Percentiles rank a stretch among this genome's conserved stretches.
phyloP scores from a whole-genome alignment of 2,888 invertebrate genomes.

The Ashinkailepas kermadecensis region DNA sequence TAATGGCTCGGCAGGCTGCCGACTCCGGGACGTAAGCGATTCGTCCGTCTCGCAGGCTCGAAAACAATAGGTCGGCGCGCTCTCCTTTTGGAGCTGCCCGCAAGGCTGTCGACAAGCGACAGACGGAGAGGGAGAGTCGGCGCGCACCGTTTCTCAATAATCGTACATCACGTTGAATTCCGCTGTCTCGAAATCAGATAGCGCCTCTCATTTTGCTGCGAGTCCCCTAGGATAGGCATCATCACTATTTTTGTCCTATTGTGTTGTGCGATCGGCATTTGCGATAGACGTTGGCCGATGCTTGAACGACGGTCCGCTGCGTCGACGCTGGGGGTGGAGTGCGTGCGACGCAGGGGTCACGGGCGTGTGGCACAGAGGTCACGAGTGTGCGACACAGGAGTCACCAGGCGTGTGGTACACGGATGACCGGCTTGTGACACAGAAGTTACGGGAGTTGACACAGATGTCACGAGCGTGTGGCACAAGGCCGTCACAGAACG shows the following conservation, averaged over 20 bases:
- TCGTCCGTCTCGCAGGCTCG: neutral
- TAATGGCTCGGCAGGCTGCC: neutral
- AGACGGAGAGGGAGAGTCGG: neutral
- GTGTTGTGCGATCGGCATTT: conserved; percentile 5
- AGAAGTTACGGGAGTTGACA: no score
- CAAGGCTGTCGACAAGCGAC: neutral
- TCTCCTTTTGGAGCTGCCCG: neutral
- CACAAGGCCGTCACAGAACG: no score
- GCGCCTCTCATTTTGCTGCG: conserved; percentile 7
- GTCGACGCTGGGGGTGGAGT: no score
- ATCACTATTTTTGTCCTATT: conserved; percentile 19
- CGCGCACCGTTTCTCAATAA: conserved; percentile 6
- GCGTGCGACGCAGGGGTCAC: no score
- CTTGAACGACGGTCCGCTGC: no score
- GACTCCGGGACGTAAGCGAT: conserved; percentile 9
- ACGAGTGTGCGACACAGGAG: no score
- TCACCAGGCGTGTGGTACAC: no score
- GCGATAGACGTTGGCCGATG: neutral
- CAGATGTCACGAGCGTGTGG: no score
- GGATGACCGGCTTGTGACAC: no score
- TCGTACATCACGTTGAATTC: conserved; percentile 20
- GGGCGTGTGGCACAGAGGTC: no score
- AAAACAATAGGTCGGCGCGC: conserved; percentile 3
- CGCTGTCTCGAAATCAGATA: conserved; percentile 5
- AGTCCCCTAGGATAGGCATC: conserved; percentile 19